Conservation (phyloP, 2,888 invertebrate genomes). For the Eupelmus urozonus region DNA sequence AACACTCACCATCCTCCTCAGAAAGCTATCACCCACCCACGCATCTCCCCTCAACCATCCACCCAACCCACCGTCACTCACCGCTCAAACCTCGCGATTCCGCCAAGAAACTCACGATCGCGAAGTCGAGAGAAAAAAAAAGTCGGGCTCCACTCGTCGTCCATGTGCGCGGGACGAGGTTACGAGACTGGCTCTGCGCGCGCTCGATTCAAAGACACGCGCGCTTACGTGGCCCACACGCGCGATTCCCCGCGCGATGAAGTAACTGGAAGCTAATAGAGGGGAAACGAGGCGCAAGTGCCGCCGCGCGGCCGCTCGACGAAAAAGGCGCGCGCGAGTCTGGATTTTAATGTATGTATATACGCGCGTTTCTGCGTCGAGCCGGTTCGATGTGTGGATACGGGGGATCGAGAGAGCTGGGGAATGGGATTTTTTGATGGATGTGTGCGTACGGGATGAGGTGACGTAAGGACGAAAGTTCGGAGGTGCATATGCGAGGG, state of each 20-base stretch:
- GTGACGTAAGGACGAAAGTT: neutral
- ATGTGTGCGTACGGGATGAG: neutral
- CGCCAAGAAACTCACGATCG: too few relatives aligned
- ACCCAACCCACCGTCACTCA: too few relatives aligned
- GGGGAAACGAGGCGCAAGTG: constrained; percentile 20
- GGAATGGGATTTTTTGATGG: neutral
- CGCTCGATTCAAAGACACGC: constrained; percentile 1
- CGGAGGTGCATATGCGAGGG: neutral
- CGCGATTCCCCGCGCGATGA: constrained; percentile 45
- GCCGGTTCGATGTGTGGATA: neutral
- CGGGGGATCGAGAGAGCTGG: neutral
- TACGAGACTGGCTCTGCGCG: too few relatives aligned
- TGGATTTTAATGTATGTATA: neutral
- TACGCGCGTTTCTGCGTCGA: neutral
- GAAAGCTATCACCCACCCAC: neutral
- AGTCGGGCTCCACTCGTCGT: too few relatives aligned
- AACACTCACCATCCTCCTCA: too few relatives aligned
- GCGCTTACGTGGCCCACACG: constrained; percentile 54
- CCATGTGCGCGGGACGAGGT: too few relatives aligned
- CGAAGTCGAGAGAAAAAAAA: neutral
- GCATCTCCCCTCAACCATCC: too few relatives aligned
- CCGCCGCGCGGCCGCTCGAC: neutral
- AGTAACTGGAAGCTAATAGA: constrained; percentile 41
- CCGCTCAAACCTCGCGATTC: too few relatives aligned
- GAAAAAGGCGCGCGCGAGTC: neutral